Evolutionary conservation across 2,797 vertebrate species (phyloP).

Genomic region (Vultur gryphus): DNA sequence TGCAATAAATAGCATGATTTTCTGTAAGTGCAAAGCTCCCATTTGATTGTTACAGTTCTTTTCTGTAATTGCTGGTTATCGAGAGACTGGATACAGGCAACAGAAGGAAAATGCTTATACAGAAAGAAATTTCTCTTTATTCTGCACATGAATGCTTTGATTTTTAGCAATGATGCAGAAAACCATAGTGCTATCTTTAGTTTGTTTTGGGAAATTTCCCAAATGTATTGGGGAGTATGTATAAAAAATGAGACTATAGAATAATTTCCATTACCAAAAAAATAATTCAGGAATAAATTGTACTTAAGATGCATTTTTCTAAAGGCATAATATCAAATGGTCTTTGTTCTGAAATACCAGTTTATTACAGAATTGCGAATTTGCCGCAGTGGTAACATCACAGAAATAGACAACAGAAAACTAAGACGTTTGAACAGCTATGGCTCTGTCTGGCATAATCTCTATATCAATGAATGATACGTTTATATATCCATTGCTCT

Average conservation of each 20-base stretch:
- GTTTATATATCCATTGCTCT: not conserved
- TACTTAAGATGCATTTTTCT: not conserved
- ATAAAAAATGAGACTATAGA: not conserved
- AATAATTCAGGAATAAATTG: not conserved
- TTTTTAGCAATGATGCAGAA: conserved; percentile 23
- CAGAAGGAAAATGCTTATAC: conserved; percentile 12
- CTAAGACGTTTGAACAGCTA: not conserved
- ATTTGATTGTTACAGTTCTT: conserved; percentile 23
- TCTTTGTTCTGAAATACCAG: not conserved
- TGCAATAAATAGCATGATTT: not conserved
- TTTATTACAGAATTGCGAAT: not conserved
- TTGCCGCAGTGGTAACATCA: not conserved
- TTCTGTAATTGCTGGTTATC: conserved; percentile 36
- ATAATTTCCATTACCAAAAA: not conserved
- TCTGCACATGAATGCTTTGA: conserved; percentile 9
- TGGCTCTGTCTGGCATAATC: not conserved
- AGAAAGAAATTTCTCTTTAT: conserved; percentile 26
- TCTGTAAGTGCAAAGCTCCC: not conserved
- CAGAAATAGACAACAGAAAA: not conserved
- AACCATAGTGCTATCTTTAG: not conserved
- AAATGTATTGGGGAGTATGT: not conserved
- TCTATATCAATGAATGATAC: not conserved
- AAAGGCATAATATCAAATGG: not conserved
- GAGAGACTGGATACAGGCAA: not conserved
- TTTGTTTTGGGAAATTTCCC: not conserved